Evolutionary conservation across 2,888 invertebrate genomes (phyloP).

Genomic region (Mystacides longicornis): DNA sequence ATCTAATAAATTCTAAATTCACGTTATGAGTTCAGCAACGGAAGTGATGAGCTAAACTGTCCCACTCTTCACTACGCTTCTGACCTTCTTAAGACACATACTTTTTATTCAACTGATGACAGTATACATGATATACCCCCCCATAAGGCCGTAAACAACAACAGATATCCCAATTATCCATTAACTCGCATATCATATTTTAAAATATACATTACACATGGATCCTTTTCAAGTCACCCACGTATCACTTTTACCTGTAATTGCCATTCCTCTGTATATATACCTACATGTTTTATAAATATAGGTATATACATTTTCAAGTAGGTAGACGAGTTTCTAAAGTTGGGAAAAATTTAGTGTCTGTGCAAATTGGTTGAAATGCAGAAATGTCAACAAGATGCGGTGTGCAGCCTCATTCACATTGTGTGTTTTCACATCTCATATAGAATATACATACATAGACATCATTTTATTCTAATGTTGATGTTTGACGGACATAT

Average conservation of each 20-base stretch:
- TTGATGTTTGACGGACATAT: no score
- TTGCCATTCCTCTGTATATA: no score
- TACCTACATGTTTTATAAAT: no score
- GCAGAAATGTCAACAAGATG: not conserved
- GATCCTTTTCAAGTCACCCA: conserved; percentile 11
- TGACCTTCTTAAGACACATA: conserved; percentile 32
- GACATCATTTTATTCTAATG: no score
- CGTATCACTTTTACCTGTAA: conserved; percentile 4
- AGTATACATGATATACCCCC: conserved; percentile 12
- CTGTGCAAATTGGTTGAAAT: conserved; percentile 19
- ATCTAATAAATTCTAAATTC: no score
- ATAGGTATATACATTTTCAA: no score
- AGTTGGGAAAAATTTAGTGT: conserved; percentile 8
- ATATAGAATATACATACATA: no score
- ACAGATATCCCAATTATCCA: not conserved
- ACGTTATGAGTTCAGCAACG: conserved; percentile 23
- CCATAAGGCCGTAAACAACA: conserved; percentile 14
- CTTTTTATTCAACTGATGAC: not conserved
- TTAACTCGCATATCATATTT: not conserved
- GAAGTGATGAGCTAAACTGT: conserved; percentile 15
- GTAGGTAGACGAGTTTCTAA: not conserved
- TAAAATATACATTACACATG: no score
- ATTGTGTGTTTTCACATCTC: no score
- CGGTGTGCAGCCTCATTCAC: not conserved
- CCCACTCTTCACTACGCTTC: conserved; percentile 44